Evolutionary conservation across 2,797 vertebrate genomes (phyloP).

Genomic region (Gallinago nigripennis): DNA sequence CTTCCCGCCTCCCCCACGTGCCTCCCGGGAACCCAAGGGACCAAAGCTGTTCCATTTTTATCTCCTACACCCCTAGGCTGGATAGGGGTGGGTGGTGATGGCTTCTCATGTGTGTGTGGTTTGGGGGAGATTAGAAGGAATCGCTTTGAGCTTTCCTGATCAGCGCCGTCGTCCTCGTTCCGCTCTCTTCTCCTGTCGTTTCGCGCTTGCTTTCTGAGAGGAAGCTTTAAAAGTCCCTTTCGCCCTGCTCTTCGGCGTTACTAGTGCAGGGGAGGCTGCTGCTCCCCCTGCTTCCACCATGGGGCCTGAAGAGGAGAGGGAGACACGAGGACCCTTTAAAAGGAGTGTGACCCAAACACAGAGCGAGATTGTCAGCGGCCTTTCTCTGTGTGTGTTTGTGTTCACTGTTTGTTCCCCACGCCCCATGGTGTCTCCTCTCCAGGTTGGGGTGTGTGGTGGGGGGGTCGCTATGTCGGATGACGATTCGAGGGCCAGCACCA

Average conservation of each 20-base stretch:
- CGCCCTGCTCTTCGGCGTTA: not conserved
- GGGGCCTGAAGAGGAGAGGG: not conserved
- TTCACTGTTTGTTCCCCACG: constrained; percentile 65
- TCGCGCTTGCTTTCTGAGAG: not conserved
- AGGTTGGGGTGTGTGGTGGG: constrained; percentile 80
- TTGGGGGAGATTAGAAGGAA: constrained; percentile 55
- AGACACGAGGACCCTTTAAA: constrained; percentile 4
- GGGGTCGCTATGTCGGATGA: constrained; percentile 95
- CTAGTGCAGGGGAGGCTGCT: not conserved
- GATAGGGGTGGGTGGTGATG: constrained; percentile 21
- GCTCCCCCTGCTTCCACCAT: not conserved
- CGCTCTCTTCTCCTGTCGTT: not conserved
- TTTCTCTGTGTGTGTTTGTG: constrained; percentile 60
- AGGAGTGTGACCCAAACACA: constrained; percentile 38
- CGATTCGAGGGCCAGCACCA: constrained; percentile 96
- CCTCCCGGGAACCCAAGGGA: constrained; percentile 12
- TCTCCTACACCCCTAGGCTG: constrained; percentile 41
- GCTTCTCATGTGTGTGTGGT: not conserved
- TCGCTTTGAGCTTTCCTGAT: constrained; percentile 33
- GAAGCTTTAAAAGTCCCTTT: constrained; percentile 47
- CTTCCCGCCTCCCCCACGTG: not conserved
- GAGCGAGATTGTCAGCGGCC: constrained; percentile 35
- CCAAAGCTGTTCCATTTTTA: constrained; percentile 40
- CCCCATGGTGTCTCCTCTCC: constrained; percentile 74
- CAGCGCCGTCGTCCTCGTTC: not conserved